Evolutionary conservation across 2,888 invertebrate genomes (phyloP).

Genomic region (Seira sanloemensis): DNA sequence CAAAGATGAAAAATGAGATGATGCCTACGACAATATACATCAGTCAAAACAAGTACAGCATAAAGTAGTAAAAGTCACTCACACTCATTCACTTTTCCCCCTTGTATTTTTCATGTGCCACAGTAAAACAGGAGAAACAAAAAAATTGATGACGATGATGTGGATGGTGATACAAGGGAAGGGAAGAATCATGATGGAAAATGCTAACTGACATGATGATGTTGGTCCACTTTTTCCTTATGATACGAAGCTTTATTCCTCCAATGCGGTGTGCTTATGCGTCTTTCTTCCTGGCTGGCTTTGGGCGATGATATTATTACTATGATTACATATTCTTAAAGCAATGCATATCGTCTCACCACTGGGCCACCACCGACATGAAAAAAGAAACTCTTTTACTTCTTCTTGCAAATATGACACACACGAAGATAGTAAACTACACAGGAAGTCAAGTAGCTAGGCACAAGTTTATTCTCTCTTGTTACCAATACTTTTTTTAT

Average conservation of each 20-base stretch:
- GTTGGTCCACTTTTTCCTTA: conserved; percentile 48
- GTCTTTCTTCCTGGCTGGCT: conserved; percentile 11
- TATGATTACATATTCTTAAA: conserved; percentile 29
- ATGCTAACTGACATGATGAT: conserved; percentile 43
- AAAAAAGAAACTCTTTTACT: not conserved
- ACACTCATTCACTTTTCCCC: conserved; percentile 52
- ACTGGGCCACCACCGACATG: not conserved
- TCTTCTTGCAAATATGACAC: not conserved
- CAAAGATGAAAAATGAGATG: conserved; percentile 18
- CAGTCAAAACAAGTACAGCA: conserved; percentile 23
- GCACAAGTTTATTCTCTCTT: not conserved
- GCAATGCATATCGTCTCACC: not conserved
- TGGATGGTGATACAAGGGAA: not conserved
- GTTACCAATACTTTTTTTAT: not conserved
- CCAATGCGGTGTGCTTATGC: not conserved
- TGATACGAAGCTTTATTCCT: not conserved
- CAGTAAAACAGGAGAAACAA: conserved; percentile 11
- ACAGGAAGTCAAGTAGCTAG: not conserved
- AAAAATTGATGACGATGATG: conserved; percentile 20
- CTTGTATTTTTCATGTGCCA: not conserved
- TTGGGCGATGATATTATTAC: conserved; percentile 44
- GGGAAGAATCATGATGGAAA: conserved; percentile 32
- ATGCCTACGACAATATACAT: conserved; percentile 56
- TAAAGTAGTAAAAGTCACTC: conserved; percentile 35
- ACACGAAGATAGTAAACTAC: conserved; percentile 12